Conservation (phyloP, 2,797 vertebrate genomes). For the Salmo trutta region DNA sequence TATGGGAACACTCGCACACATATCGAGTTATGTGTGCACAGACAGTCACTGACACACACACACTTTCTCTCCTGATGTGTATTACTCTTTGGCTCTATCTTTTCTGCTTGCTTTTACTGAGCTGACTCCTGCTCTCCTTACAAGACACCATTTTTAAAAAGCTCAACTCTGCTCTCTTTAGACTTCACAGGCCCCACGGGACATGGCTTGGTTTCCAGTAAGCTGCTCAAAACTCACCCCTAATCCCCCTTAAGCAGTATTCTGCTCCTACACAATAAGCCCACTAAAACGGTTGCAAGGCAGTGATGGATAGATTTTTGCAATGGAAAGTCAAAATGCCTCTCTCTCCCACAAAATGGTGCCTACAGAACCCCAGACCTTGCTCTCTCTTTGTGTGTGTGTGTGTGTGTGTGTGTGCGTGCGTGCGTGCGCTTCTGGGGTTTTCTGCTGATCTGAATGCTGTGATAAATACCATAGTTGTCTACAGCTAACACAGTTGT, state of each 20-base stretch:
- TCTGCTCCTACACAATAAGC: not conserved
- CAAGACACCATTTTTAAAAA: slow-evolving; percentile 54
- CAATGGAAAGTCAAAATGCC: not conserved
- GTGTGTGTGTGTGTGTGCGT: not conserved
- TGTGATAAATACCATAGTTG: not conserved
- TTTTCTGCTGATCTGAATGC: not conserved
- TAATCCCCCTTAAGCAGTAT: not conserved
- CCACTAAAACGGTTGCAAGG: no score
- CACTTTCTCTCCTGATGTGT: slow-evolving; percentile 30
- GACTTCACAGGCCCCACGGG: slow-evolving; percentile 78
- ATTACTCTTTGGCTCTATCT: slow-evolving; percentile 20
- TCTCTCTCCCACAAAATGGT: slow-evolving; percentile 15
- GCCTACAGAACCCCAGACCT: not conserved
- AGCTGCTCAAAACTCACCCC: slow-evolving; percentile 52
- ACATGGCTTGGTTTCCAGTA: slow-evolving; percentile 87
- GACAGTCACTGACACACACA: not conserved
- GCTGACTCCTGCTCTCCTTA: slow-evolving; percentile 44
- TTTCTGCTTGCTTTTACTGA: not conserved
- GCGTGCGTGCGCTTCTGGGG: not conserved
- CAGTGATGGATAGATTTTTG: no score
- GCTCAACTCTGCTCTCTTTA: slow-evolving; percentile 18
- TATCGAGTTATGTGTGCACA: not conserved
- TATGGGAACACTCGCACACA: slow-evolving; percentile 9
- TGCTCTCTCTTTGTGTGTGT: not conserved
- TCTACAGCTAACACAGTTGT: not conserved